Base-by-base conservation (phyloP, 2,888 invertebrate species). In the Troides aeacus region DNA sequence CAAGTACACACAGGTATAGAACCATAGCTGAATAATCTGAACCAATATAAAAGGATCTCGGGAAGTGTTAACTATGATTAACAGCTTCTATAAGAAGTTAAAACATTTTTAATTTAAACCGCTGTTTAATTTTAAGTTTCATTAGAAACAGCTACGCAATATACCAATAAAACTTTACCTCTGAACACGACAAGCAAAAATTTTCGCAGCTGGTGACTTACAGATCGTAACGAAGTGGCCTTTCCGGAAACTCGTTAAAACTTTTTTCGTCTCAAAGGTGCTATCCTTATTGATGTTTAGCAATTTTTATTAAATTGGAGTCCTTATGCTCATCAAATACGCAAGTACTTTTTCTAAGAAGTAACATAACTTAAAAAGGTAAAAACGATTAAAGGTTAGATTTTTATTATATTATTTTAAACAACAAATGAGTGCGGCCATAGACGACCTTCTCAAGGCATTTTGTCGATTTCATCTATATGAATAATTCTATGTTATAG, bases 161-260 rank as follows among this genome's bases (percentile, higher is more conserved):
- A 30, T 62, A 66, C 39, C 12, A 15, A 46, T 0, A 36, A 62
- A 21, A 23, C 39, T 58, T 64, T 61, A 60, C 57, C 62, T 65
- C 36, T 21, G 50, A 21, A 66, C 30, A 66, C 24, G 18, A 59
- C 42, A 46, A 65, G 59, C 18, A 46, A 66, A 76, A 71, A 64
- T 74, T 70, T 58, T 66, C 63, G 58, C 72, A 71, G 69, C 71
- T 75, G 50, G 62, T 36, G 66, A 30, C 58, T 59, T 59, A 42
- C 42, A 66, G 21, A 66, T 70, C 24, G 10, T 36, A 60, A 61
- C 66, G 65, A 76, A 71, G 72, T 70, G 72, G 74, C 71, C 72
- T 75, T 72, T 76, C 74, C 71, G 71, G 68, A 77, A 80, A 78
- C 82, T 85, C 82, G 84, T 86, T 85, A 84, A 84, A 85, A 85